These are phyloP conservation scores for Glandiceps talaboti DNA, from an alignment of 53 echinoderm and acorn worm genomes.

Conservation along the genomic window DNA sequence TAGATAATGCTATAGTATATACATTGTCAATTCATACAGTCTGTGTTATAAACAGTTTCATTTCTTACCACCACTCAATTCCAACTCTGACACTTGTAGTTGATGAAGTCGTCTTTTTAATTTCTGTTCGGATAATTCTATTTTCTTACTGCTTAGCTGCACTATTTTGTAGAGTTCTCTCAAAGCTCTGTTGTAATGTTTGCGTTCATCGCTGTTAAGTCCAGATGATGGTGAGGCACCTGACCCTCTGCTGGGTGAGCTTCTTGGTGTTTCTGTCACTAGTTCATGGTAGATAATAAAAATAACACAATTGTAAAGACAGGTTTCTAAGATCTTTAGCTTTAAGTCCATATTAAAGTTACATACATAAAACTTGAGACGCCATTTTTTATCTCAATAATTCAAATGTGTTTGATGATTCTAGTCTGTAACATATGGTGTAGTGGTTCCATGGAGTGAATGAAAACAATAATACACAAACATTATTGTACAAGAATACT, in stretches of 20 bases:
- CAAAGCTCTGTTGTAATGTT: slow-evolving; percentile 83
- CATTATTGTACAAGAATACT: too few species aligned
- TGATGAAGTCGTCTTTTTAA: not conserved
- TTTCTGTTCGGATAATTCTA: slow-evolving; percentile 28
- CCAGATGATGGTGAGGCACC: not conserved
- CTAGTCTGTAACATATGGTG: too few species aligned
- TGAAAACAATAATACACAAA: too few species aligned
- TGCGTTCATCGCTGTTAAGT: slow-evolving; percentile 60
- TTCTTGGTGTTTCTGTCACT: not conserved
- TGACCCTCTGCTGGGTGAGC: not conserved
- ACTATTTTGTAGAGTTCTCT: slow-evolving; percentile 72
- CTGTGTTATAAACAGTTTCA: not conserved
- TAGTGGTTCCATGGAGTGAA: too few species aligned
- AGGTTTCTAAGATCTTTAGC: too few species aligned
- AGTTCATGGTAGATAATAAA: too few species aligned
- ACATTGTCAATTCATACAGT: not conserved
- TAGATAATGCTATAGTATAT: too few species aligned
- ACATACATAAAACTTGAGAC: too few species aligned
- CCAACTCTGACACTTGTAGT: not conserved
- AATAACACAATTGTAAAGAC: too few species aligned
- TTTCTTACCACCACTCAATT: not conserved
- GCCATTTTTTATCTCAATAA: too few species aligned
- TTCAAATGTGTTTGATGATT: too few species aligned
- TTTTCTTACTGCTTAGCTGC: slow-evolving; percentile 29
- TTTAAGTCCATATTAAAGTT: too few species aligned